Base-by-base conservation (phyloP, 2,113 vertebrate species). In the Pelmatolapia mariae region DNA sequence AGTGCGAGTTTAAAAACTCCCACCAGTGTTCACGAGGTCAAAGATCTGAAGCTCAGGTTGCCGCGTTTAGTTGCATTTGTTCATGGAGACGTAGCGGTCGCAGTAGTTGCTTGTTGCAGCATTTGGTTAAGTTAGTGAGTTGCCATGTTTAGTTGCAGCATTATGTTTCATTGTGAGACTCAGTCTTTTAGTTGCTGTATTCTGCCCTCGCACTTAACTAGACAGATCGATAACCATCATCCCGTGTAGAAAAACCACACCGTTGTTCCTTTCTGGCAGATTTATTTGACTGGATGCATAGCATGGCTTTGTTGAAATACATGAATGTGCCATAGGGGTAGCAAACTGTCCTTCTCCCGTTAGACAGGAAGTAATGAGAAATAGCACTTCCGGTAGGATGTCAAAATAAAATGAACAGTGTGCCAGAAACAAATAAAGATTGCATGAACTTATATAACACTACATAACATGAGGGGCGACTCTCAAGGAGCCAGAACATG, bases 381-480 rank as follows among this genome's bases (percentile, higher is more conserved):
- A 33, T 31, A 10, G 57, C 16, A 10, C 57, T 33, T 61, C 57
- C 6, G 29, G 57, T 61, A 61, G 29, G 29, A 19, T 61, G 29
- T 61, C 29, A 61, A 33, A 61, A 33, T 61, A 61, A 61, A 61
- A 61, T 6, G 16, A 33, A 33, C 8, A 33, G 29, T 61, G 57
- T 0, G 29, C 29, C 29, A 61, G 57, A 19, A 61, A 61, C 29
- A 33, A 61, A 61, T 18, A 6, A 61, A 31, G 57, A 61, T 61
- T 2, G 29, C 57, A 0, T 1, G 0, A 61, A 61, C 1, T 61
- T 61, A 3, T 61, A 0, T 61, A 10, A 33, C 57, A 31, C 9
- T 2, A 53, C 19, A 53, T 53, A 53, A 53, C 57, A 61, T 0
- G 57, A 31, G 8, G 4, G 54, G 24, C 8, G 57, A 61, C 26